Evolutionary conservation across 23 tunicate genomes (phyloP).

Genomic region (Oikopleura vanhoeffeni): DNA sequence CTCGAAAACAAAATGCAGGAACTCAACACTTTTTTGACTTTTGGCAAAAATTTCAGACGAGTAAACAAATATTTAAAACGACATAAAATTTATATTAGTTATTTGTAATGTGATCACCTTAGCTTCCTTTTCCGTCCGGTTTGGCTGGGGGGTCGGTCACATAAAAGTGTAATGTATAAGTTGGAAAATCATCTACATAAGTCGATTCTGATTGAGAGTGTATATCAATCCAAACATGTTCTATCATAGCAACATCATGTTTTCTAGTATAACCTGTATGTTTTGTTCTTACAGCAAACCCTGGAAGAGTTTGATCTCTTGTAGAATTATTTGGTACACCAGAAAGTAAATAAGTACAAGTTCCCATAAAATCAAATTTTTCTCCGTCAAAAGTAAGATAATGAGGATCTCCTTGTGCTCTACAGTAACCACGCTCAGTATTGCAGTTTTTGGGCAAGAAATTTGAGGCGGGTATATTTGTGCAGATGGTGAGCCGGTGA

Average conservation of each 20-base stretch:
- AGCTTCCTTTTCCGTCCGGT: too few species aligned
- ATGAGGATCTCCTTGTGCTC: conserved; percentile 58
- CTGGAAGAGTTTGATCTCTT: not conserved
- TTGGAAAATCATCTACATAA: not conserved
- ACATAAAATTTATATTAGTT: too few species aligned
- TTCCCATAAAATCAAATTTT: conserved; percentile 41
- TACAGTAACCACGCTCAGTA: conserved; percentile 11
- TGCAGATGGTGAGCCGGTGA: not conserved
- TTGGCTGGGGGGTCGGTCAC: not conserved
- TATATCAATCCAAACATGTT: conserved; percentile 9
- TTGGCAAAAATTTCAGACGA: too few species aligned
- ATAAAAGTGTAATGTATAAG: not conserved
- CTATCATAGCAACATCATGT: not conserved
- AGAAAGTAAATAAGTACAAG: conserved; percentile 30
- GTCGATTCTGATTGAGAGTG: not conserved
- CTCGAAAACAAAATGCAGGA: too few species aligned
- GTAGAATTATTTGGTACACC: not conserved
- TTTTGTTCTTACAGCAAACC: not conserved
- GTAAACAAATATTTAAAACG: too few species aligned
- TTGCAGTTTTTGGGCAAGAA: not conserved
- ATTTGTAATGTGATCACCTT: too few species aligned
- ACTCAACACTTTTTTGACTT: too few species aligned
- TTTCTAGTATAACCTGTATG: not conserved
- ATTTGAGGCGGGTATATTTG: not conserved
- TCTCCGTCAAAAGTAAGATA: conserved; percentile 36